These are phyloP conservation scores for Acanthisitta chloris DNA, from an alignment of 2,113 vertebrate species.

Conservation along the genomic window DNA sequence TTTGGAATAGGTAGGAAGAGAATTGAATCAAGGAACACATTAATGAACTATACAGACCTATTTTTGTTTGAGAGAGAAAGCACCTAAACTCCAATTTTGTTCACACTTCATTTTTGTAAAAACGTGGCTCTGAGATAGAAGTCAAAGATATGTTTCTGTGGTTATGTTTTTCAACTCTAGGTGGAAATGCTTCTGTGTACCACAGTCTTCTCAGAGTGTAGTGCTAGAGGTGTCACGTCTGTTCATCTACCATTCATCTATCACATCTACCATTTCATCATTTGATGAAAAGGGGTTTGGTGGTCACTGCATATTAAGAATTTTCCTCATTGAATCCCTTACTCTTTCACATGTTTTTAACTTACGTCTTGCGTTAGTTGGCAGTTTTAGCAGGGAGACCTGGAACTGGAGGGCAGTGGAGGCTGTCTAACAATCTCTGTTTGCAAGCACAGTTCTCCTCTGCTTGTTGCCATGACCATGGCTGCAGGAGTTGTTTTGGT, in stretches of 20 bases:
- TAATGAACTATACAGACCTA: neutral
- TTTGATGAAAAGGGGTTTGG: neutral
- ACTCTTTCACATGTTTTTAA: neutral
- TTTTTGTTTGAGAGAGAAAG: neutral
- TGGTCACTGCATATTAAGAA: neutral
- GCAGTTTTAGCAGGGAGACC: neutral
- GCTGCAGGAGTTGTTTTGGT: neutral
- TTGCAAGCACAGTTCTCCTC: neutral
- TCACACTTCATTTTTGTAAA: neutral
- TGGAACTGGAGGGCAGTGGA: neutral
- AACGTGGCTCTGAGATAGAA: neutral
- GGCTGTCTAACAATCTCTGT: neutral
- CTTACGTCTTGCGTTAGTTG: neutral
- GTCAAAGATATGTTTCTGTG: neutral
- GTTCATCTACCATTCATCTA: no score
- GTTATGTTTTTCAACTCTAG: neutral
- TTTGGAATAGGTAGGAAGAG: neutral
- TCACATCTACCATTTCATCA: neutral
- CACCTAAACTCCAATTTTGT: neutral
- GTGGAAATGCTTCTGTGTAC: neutral
- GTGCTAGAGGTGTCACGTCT: neutral
- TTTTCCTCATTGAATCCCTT: neutral
- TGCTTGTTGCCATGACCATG: neutral
- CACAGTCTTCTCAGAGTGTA: neutral
- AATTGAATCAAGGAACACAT: neutral